Conservation (phyloP, 92 coral and sea anemone genomes). For the Porites cylindrica region DNA sequence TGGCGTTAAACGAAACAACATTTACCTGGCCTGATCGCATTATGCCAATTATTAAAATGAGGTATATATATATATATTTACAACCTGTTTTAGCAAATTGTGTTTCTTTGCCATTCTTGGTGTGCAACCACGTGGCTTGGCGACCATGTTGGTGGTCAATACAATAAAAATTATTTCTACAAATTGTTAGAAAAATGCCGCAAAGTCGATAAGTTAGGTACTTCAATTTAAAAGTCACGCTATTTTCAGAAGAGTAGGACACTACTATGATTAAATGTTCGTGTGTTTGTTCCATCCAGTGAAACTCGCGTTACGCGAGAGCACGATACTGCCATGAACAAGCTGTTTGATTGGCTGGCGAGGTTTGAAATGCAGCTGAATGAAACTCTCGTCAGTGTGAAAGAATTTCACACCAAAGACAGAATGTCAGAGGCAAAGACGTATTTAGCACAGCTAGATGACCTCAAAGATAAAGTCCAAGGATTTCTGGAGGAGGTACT, state of each 20-base stretch:
- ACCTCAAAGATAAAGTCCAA: conserved; percentile 78
- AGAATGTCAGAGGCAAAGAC: conserved; percentile 89
- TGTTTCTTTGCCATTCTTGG: too few species aligned
- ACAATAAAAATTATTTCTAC: too few species aligned
- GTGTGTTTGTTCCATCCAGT: conserved; percentile 43
- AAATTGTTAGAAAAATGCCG: too few species aligned
- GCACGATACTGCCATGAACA: conserved; percentile 92
- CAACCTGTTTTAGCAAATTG: neutral
- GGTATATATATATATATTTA: conserved; percentile 44
- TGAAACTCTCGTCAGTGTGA: conserved; percentile 76
- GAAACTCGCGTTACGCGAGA: conserved; percentile 88
- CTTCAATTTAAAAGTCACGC: too few species aligned
- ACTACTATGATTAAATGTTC: neutral
- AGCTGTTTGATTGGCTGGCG: conserved; percentile 92
- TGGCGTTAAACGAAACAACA: conserved; percentile 91
- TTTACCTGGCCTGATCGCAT: conserved; percentile 95
- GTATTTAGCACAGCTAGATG: conserved; percentile 83
- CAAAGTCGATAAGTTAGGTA: too few species aligned
- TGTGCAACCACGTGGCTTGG: too few species aligned
- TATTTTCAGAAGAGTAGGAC: too few species aligned
- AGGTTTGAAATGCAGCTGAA: conserved; percentile 84
- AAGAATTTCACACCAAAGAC: conserved; percentile 91
- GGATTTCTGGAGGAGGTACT: conserved; percentile 87
- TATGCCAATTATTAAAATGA: conserved; percentile 77
- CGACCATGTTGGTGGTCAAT: too few species aligned